Evolutionary conservation across 2,888 invertebrate genomes (phyloP).

Genomic region (Ochropleura plecta): DNA sequence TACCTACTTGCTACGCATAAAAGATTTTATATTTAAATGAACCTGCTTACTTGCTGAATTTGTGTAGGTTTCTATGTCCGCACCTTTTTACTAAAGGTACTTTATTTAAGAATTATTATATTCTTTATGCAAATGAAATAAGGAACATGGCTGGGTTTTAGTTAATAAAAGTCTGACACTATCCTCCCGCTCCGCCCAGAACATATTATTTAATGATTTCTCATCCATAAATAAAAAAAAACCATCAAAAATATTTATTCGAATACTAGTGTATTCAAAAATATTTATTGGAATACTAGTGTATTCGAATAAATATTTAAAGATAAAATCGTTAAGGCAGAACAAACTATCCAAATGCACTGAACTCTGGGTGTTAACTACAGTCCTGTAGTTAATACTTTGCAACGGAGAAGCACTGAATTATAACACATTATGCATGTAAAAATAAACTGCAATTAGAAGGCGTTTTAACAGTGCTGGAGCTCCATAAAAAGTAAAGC

Average conservation of each 20-base stretch:
- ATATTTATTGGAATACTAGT: no score
- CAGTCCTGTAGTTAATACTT: no score
- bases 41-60: slow-evolving; percentile 3
- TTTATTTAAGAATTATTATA: neutral
- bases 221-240: no score
- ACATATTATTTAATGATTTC: no score
- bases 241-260: no score
- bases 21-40: slow-evolving; percentile 14
- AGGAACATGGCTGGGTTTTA: no score
- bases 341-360: neutral
- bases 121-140: neutral
- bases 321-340: neutral
- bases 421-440: neutral
- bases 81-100: neutral
- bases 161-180: no score
- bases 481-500: no score
- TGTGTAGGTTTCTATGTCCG: neutral
- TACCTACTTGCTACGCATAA: slow-evolving; percentile 17
- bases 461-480: neutral
- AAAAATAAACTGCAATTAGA: no score
- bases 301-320: neutral
- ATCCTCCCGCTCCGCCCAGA: no score
- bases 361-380: neutral
- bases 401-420: neutral
- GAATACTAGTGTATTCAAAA: no score